Conservation (phyloP, 2,797 vertebrate genomes). For the Hapalemur alaotrensis region DNA sequence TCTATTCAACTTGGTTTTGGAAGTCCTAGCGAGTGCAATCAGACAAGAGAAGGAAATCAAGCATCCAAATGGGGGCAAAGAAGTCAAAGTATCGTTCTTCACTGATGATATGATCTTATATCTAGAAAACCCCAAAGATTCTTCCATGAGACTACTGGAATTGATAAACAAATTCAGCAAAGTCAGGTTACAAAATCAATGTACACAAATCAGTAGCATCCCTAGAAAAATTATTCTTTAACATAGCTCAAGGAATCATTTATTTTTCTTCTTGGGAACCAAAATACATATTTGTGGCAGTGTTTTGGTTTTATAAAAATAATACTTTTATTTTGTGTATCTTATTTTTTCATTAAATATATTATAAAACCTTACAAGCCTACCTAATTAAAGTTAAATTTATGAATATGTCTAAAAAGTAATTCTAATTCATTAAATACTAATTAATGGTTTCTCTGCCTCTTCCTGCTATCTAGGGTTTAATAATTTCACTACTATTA, state of each 20-base stretch:
- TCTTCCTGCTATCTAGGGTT: neutral
- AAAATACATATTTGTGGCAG: neutral
- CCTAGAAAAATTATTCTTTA: neutral
- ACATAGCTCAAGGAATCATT: neutral
- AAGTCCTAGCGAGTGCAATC: too few relatives aligned
- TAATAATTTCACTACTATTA: neutral
- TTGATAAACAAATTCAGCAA: too few relatives aligned
- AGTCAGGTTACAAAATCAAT: too few relatives aligned
- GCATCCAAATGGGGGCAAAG: too few relatives aligned
- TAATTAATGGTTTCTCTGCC: neutral
- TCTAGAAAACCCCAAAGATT: too few relatives aligned
- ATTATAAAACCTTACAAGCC: neutral
- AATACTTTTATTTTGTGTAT: neutral
- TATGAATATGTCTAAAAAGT: neutral
- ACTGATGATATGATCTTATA: too few relatives aligned
- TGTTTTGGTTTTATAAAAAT: neutral
- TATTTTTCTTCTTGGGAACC: neutral
- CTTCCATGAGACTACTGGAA: too few relatives aligned
- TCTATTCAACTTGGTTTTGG: too few relatives aligned
- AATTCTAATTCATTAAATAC: neutral
- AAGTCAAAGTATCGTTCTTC: too few relatives aligned
- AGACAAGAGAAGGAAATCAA: too few relatives aligned
- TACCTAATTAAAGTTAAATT: neutral
- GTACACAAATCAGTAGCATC: too few relatives aligned
- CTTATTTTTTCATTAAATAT: conserved; percentile 9